Percentiles rank a stretch among this genome's conserved stretches.
Evolutionary conservation across 2,797 vertebrate species (phyloP).

Genomic region (Serranus cabrilla): DNA sequence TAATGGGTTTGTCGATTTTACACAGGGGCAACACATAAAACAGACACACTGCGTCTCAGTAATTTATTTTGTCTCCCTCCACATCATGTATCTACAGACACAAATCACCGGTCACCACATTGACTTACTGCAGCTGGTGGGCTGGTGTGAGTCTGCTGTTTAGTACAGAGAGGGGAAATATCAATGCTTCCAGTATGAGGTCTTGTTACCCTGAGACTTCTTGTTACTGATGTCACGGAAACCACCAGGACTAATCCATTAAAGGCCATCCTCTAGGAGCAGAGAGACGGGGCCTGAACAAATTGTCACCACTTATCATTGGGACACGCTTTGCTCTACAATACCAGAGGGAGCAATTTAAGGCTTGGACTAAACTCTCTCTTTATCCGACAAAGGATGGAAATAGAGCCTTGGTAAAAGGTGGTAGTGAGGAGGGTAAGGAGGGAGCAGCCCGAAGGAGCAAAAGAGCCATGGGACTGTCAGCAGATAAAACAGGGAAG

Average conservation of each 20-base stretch:
- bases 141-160: constrained; percentile 19
- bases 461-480: background rate
- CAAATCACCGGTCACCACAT: constrained; percentile 2
- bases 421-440: background rate
- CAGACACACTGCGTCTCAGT: background rate
- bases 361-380: constrained; percentile 35
- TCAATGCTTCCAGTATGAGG: constrained; percentile 16
- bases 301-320: constrained; percentile 68
- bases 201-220: constrained; percentile 38
- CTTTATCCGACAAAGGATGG: constrained; percentile 34
- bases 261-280: constrained; percentile 45
- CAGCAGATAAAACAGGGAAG: background rate
- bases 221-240: constrained; percentile 54
- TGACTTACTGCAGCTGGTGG: constrained; percentile 16
- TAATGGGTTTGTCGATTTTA: constrained; percentile 39
- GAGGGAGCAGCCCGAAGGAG: background rate
- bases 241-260: constrained; percentile 67
- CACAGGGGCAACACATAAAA: constrained; percentile 1
- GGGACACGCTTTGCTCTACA: constrained; percentile 49
- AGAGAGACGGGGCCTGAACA: constrained; percentile 51
- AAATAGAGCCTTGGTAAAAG: constrained; percentile 14
- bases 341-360: constrained; percentile 58
- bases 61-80: constrained; percentile 25
- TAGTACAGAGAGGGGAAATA: background rate
- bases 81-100: constrained; percentile 18